Conservation (phyloP, 2,113 vertebrate species). For the Tyrannus savana region DNA sequence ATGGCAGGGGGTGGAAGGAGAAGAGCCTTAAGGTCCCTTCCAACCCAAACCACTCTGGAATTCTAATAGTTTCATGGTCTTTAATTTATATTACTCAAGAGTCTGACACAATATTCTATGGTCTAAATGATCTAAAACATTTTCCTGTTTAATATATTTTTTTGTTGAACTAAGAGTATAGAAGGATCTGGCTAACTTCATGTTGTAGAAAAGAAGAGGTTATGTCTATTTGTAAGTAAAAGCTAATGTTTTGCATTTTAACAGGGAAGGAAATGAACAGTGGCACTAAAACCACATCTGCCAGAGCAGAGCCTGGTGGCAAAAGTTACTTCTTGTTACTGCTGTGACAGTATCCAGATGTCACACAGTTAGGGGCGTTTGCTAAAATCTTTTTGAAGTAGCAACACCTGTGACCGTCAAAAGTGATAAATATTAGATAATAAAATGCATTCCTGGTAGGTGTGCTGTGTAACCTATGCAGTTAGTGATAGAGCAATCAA, state of each 20-base stretch:
- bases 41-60: not conserved
- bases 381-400: constrained; percentile 45
- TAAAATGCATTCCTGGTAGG: not conserved
- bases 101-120: not conserved
- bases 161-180: not conserved
- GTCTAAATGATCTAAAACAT: not conserved
- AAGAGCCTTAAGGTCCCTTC: not conserved
- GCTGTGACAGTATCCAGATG: constrained; percentile 53
- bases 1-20: not conserved
- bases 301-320: constrained; percentile 32
- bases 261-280: constrained; percentile 31
- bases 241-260: constrained; percentile 37
- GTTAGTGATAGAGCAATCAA: not conserved
- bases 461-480: not conserved
- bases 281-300: constrained; percentile 49
- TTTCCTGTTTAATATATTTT: not conserved
- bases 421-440: constrained; percentile 26
- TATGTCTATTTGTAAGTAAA: not conserved
- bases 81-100: not conserved
- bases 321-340: constrained; percentile 55
- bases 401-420: constrained; percentile 27
- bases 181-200: not conserved
- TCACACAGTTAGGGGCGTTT: constrained; percentile 60
- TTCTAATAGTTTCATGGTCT: not conserved
- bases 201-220: not conserved